Conservation (phyloP, 2,888 invertebrate genomes). For the Macropis europaea region DNA sequence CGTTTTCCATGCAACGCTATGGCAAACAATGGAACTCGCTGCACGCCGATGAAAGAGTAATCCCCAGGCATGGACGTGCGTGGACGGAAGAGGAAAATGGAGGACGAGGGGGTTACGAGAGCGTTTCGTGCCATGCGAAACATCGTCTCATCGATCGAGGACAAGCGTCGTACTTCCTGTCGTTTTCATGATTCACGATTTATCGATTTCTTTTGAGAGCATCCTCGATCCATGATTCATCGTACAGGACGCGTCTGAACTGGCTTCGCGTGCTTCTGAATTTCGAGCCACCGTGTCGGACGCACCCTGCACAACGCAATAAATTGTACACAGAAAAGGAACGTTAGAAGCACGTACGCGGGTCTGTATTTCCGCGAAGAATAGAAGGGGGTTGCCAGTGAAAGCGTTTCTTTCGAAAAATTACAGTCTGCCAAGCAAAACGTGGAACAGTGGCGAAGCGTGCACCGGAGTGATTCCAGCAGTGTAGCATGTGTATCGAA, state of each 20-base stretch:
- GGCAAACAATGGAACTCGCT: constrained; percentile 20
- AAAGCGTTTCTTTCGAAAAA: constrained; percentile 24
- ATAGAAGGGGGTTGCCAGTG: neutral
- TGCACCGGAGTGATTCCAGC: neutral
- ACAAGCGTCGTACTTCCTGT: too few species aligned
- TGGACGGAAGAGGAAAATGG: neutral
- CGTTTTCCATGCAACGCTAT: constrained; percentile 45
- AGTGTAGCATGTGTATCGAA: constrained; percentile 40
- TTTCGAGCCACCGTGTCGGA: too few species aligned
- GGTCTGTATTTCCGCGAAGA: too few species aligned
- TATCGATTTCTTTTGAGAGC: too few species aligned
- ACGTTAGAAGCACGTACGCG: too few species aligned
- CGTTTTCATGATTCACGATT: too few species aligned
- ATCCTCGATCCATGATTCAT: too few species aligned
- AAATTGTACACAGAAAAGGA: too few species aligned
- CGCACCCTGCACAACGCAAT: too few species aligned
- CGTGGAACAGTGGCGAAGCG: constrained; percentile 24
- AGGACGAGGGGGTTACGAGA: neutral
- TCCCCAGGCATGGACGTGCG: constrained; percentile 21
- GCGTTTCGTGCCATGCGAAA: constrained; percentile 9
- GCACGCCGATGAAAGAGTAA: constrained; percentile 41
- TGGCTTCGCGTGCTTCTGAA: too few species aligned
- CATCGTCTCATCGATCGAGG: constrained; percentile 18
- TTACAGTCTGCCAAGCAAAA: constrained; percentile 39
- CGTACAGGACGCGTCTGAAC: too few species aligned